These are phyloP conservation scores for Acanthisitta chloris DNA, from an alignment of 2,113 vertebrate genomes.

Conservation along the genomic window DNA sequence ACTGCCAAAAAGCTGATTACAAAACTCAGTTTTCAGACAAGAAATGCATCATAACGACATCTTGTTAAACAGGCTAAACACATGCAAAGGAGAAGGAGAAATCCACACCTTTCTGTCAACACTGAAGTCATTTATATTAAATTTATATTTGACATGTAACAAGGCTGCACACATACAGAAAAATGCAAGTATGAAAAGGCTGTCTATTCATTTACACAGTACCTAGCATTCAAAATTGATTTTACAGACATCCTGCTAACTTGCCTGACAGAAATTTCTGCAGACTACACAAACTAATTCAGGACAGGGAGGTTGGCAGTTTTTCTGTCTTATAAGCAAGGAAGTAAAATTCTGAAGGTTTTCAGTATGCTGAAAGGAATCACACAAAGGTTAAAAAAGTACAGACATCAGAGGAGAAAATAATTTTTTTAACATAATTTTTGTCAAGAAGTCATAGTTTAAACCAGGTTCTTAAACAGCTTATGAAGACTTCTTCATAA, in stretches of 20 bases:
- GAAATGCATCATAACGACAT: constrained; percentile 5
- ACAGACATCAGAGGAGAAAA: not conserved
- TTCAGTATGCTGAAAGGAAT: not conserved
- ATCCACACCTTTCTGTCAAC: constrained; percentile 11
- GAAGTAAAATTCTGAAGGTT: not conserved
- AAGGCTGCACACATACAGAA: not conserved
- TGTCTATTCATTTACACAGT: constrained; percentile 26
- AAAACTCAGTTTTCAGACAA: not conserved
- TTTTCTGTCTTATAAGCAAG: not conserved
- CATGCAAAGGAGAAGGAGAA: not conserved
- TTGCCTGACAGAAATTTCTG: constrained; percentile 27
- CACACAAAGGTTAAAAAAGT: not conserved
- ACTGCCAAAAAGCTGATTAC: not conserved
- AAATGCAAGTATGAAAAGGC: constrained; percentile 25
- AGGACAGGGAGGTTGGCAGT: not conserved
- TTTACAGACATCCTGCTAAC: constrained; percentile 55
- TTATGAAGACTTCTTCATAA: not conserved
- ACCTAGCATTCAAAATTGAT: constrained; percentile 44
- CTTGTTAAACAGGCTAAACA: constrained; percentile 4
- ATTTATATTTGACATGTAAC: constrained; percentile 17
- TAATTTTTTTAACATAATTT: not conserved
- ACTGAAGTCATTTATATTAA: not conserved
- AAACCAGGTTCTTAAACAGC: not conserved
- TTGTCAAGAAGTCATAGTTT: not conserved
- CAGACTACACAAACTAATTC: constrained; percentile 38